Evolutionary conservation across 23 tunicate species (phyloP).

Genomic region (Halocynthia aurantium): DNA sequence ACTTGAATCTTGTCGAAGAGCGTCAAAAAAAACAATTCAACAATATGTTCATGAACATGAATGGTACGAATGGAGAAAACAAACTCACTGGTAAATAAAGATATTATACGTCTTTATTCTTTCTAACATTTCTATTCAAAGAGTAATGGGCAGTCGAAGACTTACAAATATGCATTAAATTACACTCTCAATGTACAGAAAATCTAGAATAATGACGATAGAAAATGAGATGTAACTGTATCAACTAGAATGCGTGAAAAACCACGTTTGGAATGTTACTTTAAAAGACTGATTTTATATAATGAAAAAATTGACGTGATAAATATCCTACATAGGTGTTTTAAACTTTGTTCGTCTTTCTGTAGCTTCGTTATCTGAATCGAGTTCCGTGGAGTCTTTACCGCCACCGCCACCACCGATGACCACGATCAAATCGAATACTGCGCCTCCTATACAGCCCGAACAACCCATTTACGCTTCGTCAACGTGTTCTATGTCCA

Average conservation of each 20-base stretch:
- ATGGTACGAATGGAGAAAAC: constrained; percentile 12
- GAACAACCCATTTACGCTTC: constrained; percentile 13
- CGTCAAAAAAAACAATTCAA: constrained; percentile 35
- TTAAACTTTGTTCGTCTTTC: constrained; percentile 1
- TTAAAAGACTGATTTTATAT: not conserved
- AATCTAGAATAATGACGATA: too few relatives aligned
- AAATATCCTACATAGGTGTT: not conserved
- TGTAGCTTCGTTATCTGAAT: constrained; percentile 57
- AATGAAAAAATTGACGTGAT: not conserved
- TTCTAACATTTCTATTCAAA: too few relatives aligned
- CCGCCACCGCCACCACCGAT: constrained; percentile 77
- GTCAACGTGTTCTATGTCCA: not conserved
- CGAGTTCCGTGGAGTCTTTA: constrained; percentile 81
- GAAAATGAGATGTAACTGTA: not conserved
- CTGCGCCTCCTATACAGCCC: not conserved
- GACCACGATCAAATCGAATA: not conserved
- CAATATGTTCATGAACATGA: constrained; percentile 32
- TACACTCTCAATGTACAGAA: too few relatives aligned
- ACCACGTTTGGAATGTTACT: not conserved
- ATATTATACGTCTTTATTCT: not conserved
- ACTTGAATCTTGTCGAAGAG: constrained; percentile 41
- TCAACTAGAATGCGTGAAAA: not conserved
- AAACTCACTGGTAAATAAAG: constrained; percentile 35
- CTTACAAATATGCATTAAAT: too few relatives aligned
- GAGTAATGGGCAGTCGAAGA: too few relatives aligned